These are phyloP conservation scores for Galerucella pusilla DNA, from an alignment of 2,888 invertebrate species.

Conservation along the genomic window DNA sequence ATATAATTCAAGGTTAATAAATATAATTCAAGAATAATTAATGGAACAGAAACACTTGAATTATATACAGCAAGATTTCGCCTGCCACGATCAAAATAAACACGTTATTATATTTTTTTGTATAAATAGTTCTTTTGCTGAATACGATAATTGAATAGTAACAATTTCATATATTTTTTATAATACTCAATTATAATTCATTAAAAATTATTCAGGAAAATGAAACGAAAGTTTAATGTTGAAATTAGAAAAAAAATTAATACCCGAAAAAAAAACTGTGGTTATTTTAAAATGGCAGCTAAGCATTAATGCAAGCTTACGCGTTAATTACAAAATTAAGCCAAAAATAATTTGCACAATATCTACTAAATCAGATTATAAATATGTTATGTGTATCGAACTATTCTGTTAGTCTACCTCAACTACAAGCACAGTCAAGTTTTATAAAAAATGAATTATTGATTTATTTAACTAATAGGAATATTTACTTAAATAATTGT, in stretches of 20 bases:
- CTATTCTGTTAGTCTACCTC: not conserved
- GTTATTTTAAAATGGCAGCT: not conserved
- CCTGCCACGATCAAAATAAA: not conserved
- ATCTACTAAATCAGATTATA: not conserved
- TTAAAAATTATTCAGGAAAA: too few relatives aligned
- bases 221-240: too few relatives aligned
- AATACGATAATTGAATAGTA: not conserved
- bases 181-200: too few relatives aligned
- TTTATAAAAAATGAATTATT: too few relatives aligned
- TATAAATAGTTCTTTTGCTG: not conserved
- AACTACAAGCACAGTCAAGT: not conserved
- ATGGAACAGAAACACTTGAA: not conserved
- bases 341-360: not conserved
- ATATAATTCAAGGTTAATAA: slow-evolving; percentile 10
- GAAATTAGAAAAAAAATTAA: too few relatives aligned
- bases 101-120: not conserved
- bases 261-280: not conserved
- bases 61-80: not conserved
- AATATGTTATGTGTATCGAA: not conserved
- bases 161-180: too few relatives aligned
- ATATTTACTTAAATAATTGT: too few relatives aligned
- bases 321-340: slow-evolving; percentile 6
- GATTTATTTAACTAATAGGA: too few relatives aligned
- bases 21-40: too few relatives aligned
- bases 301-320: slow-evolving; percentile 4